Base-by-base conservation (phyloP, 2,113 vertebrate species). In the Climacteris rufus region DNA sequence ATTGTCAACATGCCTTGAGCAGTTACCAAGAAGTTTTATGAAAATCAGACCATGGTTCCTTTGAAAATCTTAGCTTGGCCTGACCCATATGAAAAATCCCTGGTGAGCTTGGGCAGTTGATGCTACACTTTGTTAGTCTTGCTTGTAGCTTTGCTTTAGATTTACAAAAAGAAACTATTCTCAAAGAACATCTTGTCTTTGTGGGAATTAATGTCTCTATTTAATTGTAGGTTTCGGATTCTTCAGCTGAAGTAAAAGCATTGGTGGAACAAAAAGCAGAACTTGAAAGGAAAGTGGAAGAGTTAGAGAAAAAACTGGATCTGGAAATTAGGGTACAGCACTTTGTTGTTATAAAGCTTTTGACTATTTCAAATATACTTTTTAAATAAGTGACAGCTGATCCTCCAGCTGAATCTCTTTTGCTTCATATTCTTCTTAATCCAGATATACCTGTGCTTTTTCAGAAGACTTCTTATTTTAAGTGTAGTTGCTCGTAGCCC, bases 231-330 rank as follows among this genome's bases (percentile, higher is more conserved):
- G 94, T 97, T 63, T 95, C 96, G 1, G 98, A 98, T 93, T 71
- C 98, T 74, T 90, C 98, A 3, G 95, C 97, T 70, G 99, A 99
- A 97, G 93, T 98, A 83, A 99, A 98, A 98, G 97, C 94, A 22
- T 95, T 99, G 59, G 85, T 98, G 97, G 98, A 99, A 82, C 98
- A 99, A 97, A 99, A 98, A 87, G 97, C 93, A 72, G 98, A 98
- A 81, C 97, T 99, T 97, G 98, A 98, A 89, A 98, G 97, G 89
- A 98, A 99, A 96, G 97, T 99, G 45, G 70, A 88, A 47, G 97
- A 98, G 70, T 97, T 99, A 61, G 98, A 98, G 97, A 98, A 93
- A 95, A 98, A 98, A 87, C 97, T 99, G 90, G 98, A 99, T 63
- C 93, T 99, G 35, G 98, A 98, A 97, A 94, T 96, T 65, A 98